Evolutionary conservation across 2,113 vertebrate species (phyloP).

Genomic region (Grammomys surdaster): DNA sequence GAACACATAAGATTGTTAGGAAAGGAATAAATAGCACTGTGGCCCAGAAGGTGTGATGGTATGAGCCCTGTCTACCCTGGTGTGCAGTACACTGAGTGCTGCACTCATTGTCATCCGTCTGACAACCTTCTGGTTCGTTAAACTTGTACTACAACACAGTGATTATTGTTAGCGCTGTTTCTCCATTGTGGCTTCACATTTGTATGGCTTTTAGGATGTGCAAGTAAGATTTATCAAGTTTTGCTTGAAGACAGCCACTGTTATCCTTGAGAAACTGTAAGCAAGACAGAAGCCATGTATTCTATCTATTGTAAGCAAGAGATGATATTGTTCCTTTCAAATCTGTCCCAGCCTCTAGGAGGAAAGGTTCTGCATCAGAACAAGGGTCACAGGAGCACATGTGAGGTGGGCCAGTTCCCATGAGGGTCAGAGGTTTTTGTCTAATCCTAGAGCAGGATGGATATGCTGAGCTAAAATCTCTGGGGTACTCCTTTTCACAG

Average conservation of each 20-base stretch:
- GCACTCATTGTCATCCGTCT: background rate
- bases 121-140: background rate
- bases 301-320: background rate
- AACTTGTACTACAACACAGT: background rate
- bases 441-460: background rate
- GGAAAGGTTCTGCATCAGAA: background rate
- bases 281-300: background rate
- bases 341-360: background rate
- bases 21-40: background rate
- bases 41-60: background rate
- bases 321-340: background rate
- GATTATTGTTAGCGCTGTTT: background rate
- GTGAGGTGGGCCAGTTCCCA: background rate
- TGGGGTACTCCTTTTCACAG: background rate
- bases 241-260: slow-evolving; percentile 1
- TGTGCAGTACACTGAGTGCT: background rate
- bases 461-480: background rate
- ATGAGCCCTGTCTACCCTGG: background rate
- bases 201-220: background rate
- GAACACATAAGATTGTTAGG: background rate
- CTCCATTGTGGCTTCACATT: too few species aligned
- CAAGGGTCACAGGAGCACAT: background rate
- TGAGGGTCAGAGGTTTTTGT: background rate
- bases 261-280: background rate
- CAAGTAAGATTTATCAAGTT: background rate